phyloP scores from a whole-genome alignment of 2,113 vertebrate genomes.

The Ciconia boyciana region DNA sequence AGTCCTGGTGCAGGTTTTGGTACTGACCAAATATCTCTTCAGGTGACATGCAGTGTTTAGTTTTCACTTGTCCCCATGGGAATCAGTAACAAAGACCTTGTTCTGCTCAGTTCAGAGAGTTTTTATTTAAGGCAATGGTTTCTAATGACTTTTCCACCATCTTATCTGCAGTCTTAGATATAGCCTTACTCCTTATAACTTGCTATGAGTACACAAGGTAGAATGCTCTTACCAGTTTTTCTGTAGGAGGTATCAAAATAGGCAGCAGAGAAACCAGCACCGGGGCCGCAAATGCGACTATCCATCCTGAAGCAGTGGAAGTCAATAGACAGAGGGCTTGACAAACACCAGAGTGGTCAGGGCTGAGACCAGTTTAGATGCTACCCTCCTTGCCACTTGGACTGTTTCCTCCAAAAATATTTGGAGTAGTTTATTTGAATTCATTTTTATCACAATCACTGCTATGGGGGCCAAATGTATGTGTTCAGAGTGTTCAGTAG shows the following conservation, averaged over 20 bases:
- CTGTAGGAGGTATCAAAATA: not conserved
- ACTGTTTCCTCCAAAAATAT: not conserved
- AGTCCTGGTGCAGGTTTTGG: not conserved
- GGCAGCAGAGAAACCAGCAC: not conserved
- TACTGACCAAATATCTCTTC: not conserved
- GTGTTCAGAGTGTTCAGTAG: not conserved
- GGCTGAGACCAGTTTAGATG: not conserved
- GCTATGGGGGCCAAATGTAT: not conserved
- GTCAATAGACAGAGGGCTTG: not conserved
- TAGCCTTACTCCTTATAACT: not conserved
- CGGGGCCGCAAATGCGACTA: not conserved
- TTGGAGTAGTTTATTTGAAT: not conserved
- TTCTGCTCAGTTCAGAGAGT: not conserved
- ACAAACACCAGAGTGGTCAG: not conserved
- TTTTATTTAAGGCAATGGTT: not conserved
- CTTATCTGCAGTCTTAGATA: not conserved
- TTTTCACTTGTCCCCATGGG: not conserved
- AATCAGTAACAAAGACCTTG: not conserved
- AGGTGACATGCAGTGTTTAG: not conserved
- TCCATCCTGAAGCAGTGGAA: not conserved
- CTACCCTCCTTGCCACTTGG: not conserved
- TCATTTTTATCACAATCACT: not conserved
- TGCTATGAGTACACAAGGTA: not conserved
- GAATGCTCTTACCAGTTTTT: not conserved
- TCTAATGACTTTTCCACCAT: not conserved